A percentile compares a stretch with the other conserved stretches of the same genome.
These are phyloP conservation scores for Eurystomus gularis DNA, from an alignment of 2,113 vertebrate genomes.

Conservation along the genomic window DNA sequence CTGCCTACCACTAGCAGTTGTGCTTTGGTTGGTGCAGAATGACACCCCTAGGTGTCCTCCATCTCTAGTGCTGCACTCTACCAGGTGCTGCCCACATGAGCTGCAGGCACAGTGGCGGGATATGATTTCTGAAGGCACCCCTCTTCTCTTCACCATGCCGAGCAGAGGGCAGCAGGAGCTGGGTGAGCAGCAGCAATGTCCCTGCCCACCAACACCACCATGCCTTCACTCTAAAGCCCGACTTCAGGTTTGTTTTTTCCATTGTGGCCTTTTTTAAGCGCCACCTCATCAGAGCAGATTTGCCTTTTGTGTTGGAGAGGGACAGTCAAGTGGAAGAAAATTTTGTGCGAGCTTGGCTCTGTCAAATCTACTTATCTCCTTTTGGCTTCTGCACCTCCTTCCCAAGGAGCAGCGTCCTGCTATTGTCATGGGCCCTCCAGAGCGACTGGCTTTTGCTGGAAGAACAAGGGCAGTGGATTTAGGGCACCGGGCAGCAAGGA, in stretches of 20 bases:
- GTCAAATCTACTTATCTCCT: neutral
- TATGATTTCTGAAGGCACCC: neutral
- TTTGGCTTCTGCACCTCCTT: neutral
- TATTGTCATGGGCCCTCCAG: neutral
- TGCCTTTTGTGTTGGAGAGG: neutral
- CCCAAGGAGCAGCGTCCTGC: neutral
- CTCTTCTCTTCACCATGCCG: neutral
- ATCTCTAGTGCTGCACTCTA: accelerated
- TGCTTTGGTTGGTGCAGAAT: neutral
- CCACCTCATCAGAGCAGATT: neutral
- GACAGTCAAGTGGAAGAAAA: conserved; percentile 5
- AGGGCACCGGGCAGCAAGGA: neutral
- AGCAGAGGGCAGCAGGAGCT: neutral
- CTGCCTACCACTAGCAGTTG: accelerated
- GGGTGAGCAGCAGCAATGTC: accelerated
- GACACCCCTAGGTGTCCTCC: neutral
- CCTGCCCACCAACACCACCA: neutral
- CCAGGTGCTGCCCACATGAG: neutral
- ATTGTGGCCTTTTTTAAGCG: neutral
- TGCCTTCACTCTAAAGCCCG: accelerated
- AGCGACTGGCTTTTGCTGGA: neutral
- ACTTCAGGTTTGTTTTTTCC: neutral
- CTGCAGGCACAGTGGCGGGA: neutral
- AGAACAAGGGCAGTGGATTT: neutral
- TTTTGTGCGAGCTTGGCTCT: neutral